phyloP scores from a whole-genome alignment of 1,140 invertebrate species.

The Ctenoplectra terminalis region DNA sequence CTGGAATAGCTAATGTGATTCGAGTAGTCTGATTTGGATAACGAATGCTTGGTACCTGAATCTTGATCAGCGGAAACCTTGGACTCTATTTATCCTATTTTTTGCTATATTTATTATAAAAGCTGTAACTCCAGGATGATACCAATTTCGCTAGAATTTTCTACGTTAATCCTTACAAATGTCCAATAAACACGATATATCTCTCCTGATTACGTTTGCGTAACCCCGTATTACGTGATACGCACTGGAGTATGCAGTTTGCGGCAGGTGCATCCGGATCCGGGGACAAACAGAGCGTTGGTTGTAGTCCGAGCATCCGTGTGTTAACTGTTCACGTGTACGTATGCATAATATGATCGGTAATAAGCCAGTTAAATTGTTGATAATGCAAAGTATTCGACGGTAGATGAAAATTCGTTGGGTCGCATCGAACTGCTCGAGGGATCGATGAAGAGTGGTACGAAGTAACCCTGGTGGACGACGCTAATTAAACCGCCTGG shows the following conservation, averaged over 20 bases:
- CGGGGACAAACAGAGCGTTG: slow-evolving; percentile 27
- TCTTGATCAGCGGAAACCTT: not conserved
- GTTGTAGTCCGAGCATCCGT: not conserved
- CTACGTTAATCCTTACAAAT: not conserved
- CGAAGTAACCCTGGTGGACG: not conserved
- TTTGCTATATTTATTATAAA: not conserved
- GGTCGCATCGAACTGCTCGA: not conserved
- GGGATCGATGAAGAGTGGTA: not conserved
- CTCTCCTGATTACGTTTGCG: slow-evolving; percentile 9
- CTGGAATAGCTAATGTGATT: too few relatives aligned
- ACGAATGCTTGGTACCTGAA: not conserved
- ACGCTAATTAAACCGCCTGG: slow-evolving; percentile 9
- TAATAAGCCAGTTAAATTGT: slow-evolving; percentile 12
- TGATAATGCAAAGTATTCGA: not conserved
- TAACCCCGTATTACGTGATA: slow-evolving; percentile 15
- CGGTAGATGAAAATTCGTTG: not conserved
- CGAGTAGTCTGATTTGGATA: not conserved
- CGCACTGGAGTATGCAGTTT: slow-evolving; percentile 10
- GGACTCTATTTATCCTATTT: too few relatives aligned
- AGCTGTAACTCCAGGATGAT: not conserved
- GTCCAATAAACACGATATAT: not conserved
- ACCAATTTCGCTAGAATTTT: not conserved
- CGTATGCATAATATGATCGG: not conserved
- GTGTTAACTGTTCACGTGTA: too few relatives aligned
- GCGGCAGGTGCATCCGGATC: slow-evolving; percentile 53